Percentiles rank a stretch among this genome's conserved stretches.
Conservation (phyloP, 2,113 vertebrate genomes). For the Antechinus stuartii region DNA sequence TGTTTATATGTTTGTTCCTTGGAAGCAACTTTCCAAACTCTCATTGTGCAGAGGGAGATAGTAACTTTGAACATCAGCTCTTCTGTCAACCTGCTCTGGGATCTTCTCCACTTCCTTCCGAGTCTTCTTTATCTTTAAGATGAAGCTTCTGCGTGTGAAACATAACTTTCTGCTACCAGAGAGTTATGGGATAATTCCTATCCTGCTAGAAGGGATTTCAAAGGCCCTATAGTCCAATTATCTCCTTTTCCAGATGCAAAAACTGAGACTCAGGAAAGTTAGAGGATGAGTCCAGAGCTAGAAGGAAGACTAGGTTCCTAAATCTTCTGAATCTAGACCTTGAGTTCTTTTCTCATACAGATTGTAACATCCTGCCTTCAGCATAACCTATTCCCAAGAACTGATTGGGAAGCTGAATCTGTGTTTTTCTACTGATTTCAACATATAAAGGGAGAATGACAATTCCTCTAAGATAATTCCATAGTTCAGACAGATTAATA, state of each 20-base stretch:
- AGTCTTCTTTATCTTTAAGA: background rate
- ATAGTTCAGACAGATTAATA: background rate
- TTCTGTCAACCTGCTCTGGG: background rate
- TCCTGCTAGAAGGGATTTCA: background rate
- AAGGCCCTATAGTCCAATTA: background rate
- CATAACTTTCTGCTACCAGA: background rate
- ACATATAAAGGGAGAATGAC: background rate
- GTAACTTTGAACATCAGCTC: background rate
- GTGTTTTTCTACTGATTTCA: background rate
- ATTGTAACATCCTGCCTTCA: background rate
- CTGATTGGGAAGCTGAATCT: accelerated
- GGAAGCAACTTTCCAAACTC: background rate
- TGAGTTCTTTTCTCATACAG: background rate
- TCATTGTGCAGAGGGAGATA: background rate
- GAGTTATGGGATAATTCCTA: background rate
- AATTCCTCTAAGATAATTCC: background rate
- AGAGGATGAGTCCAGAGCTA: background rate
- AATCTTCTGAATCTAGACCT: background rate
- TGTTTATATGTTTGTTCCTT: background rate
- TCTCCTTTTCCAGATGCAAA: background rate
- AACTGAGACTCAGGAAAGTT: background rate
- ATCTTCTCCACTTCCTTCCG: background rate
- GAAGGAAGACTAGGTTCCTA: background rate
- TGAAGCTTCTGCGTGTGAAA: background rate
- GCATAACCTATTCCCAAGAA: background rate